Conservation (phyloP, 1,140 invertebrate species). For the Heliconius himera region DNA sequence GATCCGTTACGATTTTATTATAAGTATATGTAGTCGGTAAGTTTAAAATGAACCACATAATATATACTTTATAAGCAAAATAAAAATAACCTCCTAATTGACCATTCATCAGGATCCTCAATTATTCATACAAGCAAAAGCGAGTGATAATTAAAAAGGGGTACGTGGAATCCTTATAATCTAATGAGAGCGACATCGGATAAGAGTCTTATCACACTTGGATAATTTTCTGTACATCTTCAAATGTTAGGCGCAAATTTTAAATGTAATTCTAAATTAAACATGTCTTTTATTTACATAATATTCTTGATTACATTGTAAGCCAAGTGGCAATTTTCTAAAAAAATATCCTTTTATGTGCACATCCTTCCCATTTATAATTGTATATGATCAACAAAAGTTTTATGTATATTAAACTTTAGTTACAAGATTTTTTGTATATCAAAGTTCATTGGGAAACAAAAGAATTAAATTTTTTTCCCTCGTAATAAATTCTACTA, state of each 20-base stretch:
- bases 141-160: neutral
- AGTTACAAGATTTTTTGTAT: too few species aligned
- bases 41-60: too few species aligned
- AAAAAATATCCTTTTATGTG: neutral
- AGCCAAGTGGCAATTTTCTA: neutral
- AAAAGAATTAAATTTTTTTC: too few species aligned
- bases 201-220: neutral
- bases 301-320: neutral
- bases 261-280: conserved; percentile 9
- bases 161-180: neutral
- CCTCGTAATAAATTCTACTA: too few species aligned
- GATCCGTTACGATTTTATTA: too few species aligned
- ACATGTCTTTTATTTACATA: conserved; percentile 5
- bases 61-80: too few species aligned
- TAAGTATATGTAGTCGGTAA: too few species aligned
- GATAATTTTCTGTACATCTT: conserved; percentile 2
- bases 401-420: too few species aligned
- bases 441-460: too few species aligned
- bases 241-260: neutral
- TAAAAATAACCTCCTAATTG: neutral
- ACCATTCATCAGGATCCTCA: neutral
- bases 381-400: too few species aligned
- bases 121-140: neutral
- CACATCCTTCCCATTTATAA: too few species aligned
- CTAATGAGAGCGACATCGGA: conserved; percentile 11